A percentile compares a stretch with the other conserved stretches of the same genome.
Evolutionary conservation across 1,140 invertebrate species (phyloP).

Genomic region (Penaeus vannamei): DNA sequence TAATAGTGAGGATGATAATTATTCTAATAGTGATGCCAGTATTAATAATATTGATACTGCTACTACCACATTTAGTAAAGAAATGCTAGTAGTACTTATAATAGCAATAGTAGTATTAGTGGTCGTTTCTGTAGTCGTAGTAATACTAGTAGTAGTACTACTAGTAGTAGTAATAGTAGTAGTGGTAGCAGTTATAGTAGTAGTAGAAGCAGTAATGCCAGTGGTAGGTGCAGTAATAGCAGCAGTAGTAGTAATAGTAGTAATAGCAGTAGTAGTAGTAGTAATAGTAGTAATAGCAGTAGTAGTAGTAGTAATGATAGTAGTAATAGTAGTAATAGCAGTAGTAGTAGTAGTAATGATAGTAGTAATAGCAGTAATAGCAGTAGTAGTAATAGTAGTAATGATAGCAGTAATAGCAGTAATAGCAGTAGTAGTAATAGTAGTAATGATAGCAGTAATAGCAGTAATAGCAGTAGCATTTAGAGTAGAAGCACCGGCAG

Average conservation of each 20-base stretch:
- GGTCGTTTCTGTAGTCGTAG: no score
- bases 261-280: neutral
- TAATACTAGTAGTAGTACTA: no score
- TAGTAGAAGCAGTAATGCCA: no score
- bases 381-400: neutral
- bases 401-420: neutral
- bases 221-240: neutral
- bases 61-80: no score
- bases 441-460: neutral
- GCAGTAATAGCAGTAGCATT: neutral
- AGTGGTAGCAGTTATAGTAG: no score
- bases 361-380: neutral
- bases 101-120: no score
- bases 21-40: no score
- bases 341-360: neutral
- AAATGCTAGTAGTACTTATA: no score
- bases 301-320: neutral
- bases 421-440: slow-evolving; percentile 7
- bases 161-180: no score
- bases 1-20: no score
- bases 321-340: neutral
- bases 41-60: no score
- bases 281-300: slow-evolving; percentile 1
- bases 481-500: neutral
- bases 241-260: neutral